Percentiles rank a stretch among this genome's conserved stretches.
These are phyloP conservation scores for Morus bassanus DNA, from an alignment of 2,797 vertebrate genomes.

Conservation along the genomic window DNA sequence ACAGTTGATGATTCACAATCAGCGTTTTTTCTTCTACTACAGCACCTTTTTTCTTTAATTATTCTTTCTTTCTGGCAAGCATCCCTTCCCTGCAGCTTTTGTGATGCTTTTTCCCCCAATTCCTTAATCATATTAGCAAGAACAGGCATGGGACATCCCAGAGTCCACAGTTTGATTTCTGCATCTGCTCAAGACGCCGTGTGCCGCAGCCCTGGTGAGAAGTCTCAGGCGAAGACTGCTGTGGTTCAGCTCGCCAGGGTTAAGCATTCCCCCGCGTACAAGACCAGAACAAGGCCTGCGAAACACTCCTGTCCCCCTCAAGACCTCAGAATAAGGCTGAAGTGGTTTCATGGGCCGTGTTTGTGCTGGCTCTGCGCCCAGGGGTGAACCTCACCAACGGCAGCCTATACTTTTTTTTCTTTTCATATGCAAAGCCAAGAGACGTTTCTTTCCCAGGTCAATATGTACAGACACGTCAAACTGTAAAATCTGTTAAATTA, in stretches of 20 bases:
- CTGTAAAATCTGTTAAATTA: not conserved
- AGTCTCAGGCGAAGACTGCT: not conserved
- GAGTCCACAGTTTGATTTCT: not conserved
- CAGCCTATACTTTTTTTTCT: not conserved
- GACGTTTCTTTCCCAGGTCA: not conserved
- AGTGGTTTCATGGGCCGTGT: not conserved
- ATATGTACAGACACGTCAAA: not conserved
- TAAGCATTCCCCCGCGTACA: accelerated
- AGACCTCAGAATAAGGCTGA: not conserved
- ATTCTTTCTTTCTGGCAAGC: not conserved
- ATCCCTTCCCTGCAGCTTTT: not conserved
- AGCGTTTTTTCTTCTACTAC: not conserved
- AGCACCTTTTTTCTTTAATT: not conserved
- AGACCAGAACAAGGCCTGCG: not conserved
- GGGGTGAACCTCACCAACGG: not conserved
- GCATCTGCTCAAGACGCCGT: accelerated
- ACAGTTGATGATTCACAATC: slow-evolving; percentile 46
- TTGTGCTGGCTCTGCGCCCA: not conserved
- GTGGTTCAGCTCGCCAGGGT: not conserved
- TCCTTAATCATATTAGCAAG: not conserved
- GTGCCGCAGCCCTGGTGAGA: not conserved
- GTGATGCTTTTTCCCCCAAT: accelerated
- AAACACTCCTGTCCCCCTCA: not conserved
- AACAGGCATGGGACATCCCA: not conserved
- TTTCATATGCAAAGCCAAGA: not conserved